These are phyloP conservation scores for Lasioglossum villosulum DNA, from an alignment of 2,888 invertebrate species.

Conservation along the genomic window DNA sequence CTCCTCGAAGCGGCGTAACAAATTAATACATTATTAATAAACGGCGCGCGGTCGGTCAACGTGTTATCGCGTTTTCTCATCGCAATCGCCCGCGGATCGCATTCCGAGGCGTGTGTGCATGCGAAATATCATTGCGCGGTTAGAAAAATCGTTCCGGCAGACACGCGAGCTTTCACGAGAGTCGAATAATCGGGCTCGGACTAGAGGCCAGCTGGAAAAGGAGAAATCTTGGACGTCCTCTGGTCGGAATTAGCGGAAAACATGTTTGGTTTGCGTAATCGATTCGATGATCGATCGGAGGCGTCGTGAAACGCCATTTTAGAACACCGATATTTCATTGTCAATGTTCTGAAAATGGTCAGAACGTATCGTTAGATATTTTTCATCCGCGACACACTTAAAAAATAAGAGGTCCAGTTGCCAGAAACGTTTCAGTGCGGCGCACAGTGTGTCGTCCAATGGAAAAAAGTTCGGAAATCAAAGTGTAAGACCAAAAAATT, in stretches of 20 bases:
- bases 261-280: neutral
- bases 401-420: too few species aligned
- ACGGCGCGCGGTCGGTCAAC: constrained; percentile 5
- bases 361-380: too few species aligned
- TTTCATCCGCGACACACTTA: too few species aligned
- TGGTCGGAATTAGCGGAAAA: neutral
- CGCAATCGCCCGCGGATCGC: constrained; percentile 11
- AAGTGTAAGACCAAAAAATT: too few species aligned
- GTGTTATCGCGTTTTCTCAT: constrained; percentile 47
- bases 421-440: too few species aligned
- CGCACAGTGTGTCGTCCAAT: too few species aligned
- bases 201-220: neutral
- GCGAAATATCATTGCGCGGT: constrained; percentile 43
- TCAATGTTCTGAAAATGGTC: too few species aligned
- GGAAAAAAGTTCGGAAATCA: too few species aligned
- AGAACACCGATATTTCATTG: neutral
- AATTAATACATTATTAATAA: constrained; percentile 54
- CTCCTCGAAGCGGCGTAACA: constrained; percentile 22
- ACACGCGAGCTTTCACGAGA: constrained; percentile 63
- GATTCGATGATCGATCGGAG: neutral
- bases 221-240: neutral
- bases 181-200: constrained; percentile 15
- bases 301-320: neutral
- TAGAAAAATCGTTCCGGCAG: constrained; percentile 42
- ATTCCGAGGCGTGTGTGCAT: constrained; percentile 32